Conservation (phyloP, 2,888 invertebrate genomes). For the Pseudoips prasinana region DNA sequence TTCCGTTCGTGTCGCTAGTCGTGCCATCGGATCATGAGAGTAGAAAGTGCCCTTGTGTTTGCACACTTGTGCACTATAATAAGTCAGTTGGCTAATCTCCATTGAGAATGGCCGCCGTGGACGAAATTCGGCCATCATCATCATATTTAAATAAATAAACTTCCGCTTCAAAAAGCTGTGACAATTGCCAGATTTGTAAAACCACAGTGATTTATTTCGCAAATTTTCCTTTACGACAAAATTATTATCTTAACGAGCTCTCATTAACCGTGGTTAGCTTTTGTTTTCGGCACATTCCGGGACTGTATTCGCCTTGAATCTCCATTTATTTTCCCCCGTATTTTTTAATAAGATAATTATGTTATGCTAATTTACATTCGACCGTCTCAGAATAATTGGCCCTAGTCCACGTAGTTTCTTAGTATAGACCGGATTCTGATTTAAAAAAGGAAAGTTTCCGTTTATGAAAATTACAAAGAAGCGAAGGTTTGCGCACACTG, state of each 20-base stretch:
- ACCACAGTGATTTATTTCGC: conserved; percentile 32
- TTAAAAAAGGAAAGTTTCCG: conserved; percentile 6
- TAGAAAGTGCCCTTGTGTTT: too few relatives aligned
- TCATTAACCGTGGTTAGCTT: conserved; percentile 58
- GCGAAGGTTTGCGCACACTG: neutral
- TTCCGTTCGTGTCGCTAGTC: too few relatives aligned
- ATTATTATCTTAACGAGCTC: conserved; percentile 58
- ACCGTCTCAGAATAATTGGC: conserved; percentile 41
- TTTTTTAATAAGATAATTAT: conserved; percentile 56
- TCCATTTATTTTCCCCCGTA: conserved; percentile 41
- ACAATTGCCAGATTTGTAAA: conserved; percentile 47
- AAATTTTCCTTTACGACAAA: conserved; percentile 46
- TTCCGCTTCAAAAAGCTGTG: too few relatives aligned
- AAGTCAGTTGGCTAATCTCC: too few relatives aligned
- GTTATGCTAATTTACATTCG: conserved; percentile 58
- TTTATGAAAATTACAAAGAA: too few relatives aligned
- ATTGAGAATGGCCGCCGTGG: too few relatives aligned
- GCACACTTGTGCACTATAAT: too few relatives aligned
- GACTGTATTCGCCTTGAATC: conserved; percentile 39
- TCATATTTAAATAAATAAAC: too few relatives aligned
- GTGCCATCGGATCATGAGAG: too few relatives aligned
- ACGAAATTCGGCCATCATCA: too few relatives aligned
- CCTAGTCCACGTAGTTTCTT: conserved; percentile 21
- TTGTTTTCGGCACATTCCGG: conserved; percentile 41
- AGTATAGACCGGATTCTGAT: conserved; percentile 6